phyloP scores from a whole-genome alignment of 1,140 invertebrate genomes.

The Sarcophaga peregrina region DNA sequence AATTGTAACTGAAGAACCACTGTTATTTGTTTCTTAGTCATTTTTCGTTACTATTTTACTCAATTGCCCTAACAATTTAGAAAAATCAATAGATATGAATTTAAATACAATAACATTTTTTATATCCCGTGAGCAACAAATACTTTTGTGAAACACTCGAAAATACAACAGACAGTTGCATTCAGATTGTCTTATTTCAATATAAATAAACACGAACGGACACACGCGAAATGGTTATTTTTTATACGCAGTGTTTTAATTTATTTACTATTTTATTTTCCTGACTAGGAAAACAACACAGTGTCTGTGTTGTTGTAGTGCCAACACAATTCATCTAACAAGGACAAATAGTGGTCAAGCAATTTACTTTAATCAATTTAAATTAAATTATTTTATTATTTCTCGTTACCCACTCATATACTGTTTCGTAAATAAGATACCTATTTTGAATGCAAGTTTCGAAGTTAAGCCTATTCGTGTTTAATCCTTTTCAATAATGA shows the following conservation, averaged over 20 bases:
- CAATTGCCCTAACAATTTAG: neutral
- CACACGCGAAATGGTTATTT: neutral
- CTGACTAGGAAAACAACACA: neutral
- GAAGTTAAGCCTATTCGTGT: neutral
- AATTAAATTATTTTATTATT: constrained; percentile 16
- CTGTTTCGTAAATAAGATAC: neutral
- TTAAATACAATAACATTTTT: neutral
- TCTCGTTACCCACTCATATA: neutral
- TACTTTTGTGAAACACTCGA: neutral
- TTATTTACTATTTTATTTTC: neutral
- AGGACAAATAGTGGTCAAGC: constrained; percentile 33
- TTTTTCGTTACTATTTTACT: neutral
- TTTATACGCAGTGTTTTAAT: neutral
- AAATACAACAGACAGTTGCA: neutral
- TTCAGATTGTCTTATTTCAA: neutral
- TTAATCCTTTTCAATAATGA: neutral
- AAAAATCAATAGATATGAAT: neutral
- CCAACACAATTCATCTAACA: neutral
- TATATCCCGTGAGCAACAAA: neutral
- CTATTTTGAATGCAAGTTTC: neutral
- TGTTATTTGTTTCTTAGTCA: neutral
- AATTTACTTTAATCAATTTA: constrained; percentile 16
- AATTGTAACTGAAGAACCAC: too few relatives aligned
- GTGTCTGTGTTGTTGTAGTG: neutral
- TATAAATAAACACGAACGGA: neutral